Evolutionary conservation across 2,888 invertebrate genomes (phyloP), one percentile per base, ranked within the genome.

Genomic region (Dicycla oo): DNA sequence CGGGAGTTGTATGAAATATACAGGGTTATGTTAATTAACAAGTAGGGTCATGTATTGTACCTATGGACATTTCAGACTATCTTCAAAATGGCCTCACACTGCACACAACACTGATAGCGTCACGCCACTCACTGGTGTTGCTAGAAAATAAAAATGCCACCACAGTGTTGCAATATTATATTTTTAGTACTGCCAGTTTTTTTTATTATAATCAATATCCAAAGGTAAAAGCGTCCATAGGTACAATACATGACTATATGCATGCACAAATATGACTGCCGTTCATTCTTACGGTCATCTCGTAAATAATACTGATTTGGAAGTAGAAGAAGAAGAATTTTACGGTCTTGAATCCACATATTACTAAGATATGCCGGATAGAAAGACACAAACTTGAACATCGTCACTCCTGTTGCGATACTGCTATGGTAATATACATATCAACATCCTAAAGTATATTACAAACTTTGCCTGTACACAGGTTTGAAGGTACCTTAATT

Each of bases 11-110:
- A 78, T 73, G 63, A 74, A 78, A 76, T 67, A 84, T 88, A 91
- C 92, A 92, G 91, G 92, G 92, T 90, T 91, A 85, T 81, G 82
- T 84, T 75, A 78, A 74, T 78, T 18, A 81, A 79, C 78, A 77
- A 79, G 63, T 65, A n/a, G n/a, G n/a, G n/a, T n/a, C n/a, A n/a
- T n/a, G n/a, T n/a, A n/a, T n/a, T n/a, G n/a, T n/a, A n/a, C n/a
- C n/a, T n/a, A n/a, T n/a, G n/a, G n/a, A n/a, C n/a, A n/a, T n/a
- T n/a, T n/a, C n/a, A n/a, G n/a, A n/a, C n/a, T n/a, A n/a, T n/a
- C n/a, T n/a, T n/a, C n/a, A n/a, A n/a, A n/a, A n/a, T n/a, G n/a
- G n/a, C n/a, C n/a, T n/a, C n/a, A n/a, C n/a, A n/a, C n/a, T n/a
- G n/a, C n/a, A n/a, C n/a, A n/a, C n/a, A n/a, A n/a, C n/a, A n/a